A percentile compares a stretch with the other conserved stretches of the same genome.
Evolutionary conservation across 2,113 vertebrate species (phyloP).

Genomic region (Prochilodus magdalenae): DNA sequence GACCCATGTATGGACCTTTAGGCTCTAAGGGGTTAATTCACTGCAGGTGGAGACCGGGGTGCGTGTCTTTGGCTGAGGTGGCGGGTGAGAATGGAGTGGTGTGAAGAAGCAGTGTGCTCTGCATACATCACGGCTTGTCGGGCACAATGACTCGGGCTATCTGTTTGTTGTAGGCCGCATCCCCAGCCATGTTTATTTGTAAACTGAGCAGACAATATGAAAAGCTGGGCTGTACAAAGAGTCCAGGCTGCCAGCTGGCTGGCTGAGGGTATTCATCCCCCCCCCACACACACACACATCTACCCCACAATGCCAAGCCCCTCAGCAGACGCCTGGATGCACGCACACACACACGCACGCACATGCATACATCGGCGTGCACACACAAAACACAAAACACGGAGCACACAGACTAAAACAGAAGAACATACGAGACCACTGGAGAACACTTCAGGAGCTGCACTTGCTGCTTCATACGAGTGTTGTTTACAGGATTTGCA

Average conservation of each 20-base stretch:
- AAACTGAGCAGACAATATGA: constrained; percentile 70
- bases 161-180: constrained; percentile 60
- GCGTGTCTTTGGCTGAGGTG: constrained; percentile 21
- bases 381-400: constrained; percentile 30
- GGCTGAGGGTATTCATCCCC: constrained; percentile 58
- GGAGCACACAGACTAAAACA: constrained; percentile 2
- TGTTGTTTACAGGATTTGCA: no score
- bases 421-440: neutral
- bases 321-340: constrained; percentile 52
- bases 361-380: neutral
- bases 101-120: constrained; percentile 35
- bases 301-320: constrained; percentile 62
- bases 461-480: no score
- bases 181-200: constrained; percentile 68
- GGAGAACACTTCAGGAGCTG: no score
- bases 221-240: constrained; percentile 66
- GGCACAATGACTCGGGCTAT: constrained; percentile 49
- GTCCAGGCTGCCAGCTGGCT: constrained; percentile 69
- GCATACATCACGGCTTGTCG: constrained; percentile 34
- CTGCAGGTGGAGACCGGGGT: constrained; percentile 4
- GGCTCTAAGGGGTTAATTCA: neutral
- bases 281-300: constrained; percentile 46
- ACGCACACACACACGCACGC: constrained; percentile 40
- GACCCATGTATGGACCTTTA: neutral
- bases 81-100: constrained; percentile 10